Conservation (phyloP, 1,140 invertebrate species). For the Daktulosphaira vitifoliae region DNA sequence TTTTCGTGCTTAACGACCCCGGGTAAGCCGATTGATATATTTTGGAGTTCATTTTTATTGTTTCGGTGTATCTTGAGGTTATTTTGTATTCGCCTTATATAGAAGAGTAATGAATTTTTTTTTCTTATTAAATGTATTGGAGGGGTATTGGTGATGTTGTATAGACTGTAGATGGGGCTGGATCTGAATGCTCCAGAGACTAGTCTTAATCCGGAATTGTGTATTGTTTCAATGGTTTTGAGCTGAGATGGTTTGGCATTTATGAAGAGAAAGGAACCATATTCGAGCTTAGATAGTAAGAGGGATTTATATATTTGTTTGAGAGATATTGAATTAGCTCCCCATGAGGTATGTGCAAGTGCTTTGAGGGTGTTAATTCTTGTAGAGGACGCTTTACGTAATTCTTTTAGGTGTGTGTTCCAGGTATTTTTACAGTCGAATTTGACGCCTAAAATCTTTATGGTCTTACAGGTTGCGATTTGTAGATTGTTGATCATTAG, state of each 20-base stretch:
- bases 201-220: neutral
- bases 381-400: neutral
- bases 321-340: neutral
- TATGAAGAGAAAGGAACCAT: neutral
- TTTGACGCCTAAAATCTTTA: neutral
- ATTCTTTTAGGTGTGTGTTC: neutral
- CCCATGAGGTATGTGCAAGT: neutral
- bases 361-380: neutral
- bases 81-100: no score
- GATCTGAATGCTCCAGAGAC: neutral
- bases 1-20: no score
- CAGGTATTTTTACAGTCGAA: neutral
- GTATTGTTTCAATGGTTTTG: neutral
- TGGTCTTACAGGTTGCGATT: neutral
- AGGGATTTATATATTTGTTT: neutral
- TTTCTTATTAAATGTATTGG: no score
- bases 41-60: no score
- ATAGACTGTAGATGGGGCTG: neutral
- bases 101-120: no score
- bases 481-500: neutral
- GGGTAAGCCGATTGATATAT: no score
- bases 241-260: neutral
- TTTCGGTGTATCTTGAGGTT: no score
- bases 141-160: no score
- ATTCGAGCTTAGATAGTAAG: neutral